A percentile compares a stretch with the other conserved stretches of the same genome.
phyloP scores from a whole-genome alignment of 2,113 vertebrate genomes.

The Brienomyrus longianalis region DNA sequence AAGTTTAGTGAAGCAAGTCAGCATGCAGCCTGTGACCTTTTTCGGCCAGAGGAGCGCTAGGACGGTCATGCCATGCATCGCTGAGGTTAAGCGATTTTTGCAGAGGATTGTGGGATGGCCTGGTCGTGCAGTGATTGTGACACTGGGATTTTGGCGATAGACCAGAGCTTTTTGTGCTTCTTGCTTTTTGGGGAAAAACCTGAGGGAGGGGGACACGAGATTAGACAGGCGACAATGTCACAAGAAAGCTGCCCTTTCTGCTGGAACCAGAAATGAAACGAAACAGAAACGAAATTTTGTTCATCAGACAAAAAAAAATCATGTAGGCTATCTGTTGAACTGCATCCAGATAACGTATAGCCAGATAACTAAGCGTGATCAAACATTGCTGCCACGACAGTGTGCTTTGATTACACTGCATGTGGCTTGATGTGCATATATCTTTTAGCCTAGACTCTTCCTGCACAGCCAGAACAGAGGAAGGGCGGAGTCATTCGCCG shows the following conservation, averaged over 20 bases:
- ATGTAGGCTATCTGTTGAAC: not conserved
- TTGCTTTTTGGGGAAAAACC: not conserved
- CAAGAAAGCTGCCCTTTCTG: not conserved
- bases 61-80: not conserved
- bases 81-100: not conserved
- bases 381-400: not conserved
- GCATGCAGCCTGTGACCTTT: not conserved
- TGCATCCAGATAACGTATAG: not conserved
- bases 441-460: not conserved
- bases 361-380: not conserved
- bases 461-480: not conserved
- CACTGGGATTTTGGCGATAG: not conserved
- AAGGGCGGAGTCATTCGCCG: not conserved
- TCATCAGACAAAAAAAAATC: not conserved
- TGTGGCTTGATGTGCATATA: not conserved
- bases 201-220: not conserved
- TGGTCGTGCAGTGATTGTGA: not conserved
- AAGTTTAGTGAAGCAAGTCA: not conserved
- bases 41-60: not conserved
- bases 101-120: not conserved
- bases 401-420: not conserved
- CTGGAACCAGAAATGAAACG: not conserved
- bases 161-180: not conserved
- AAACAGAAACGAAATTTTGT: not conserved
- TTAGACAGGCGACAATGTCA: no score